Evolutionary conservation across 2,797 vertebrate genomes (phyloP).

Genomic region (Mus caroli): DNA sequence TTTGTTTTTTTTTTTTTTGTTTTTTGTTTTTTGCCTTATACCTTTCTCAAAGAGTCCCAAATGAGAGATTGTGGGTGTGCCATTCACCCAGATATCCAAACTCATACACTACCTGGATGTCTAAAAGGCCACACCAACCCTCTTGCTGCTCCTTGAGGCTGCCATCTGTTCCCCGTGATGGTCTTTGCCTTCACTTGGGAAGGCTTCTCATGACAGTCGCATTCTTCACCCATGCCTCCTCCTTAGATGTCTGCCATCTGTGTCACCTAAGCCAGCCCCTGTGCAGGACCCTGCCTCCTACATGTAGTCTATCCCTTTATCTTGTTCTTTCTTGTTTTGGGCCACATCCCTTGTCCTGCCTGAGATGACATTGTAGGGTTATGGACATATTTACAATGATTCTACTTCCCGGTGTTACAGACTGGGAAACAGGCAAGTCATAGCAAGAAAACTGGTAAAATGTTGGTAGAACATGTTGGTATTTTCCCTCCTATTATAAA

Average conservation of each 20-base stretch:
- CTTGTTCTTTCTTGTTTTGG: neutral
- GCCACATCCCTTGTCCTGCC: neutral
- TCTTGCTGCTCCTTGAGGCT: neutral
- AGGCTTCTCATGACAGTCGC: neutral
- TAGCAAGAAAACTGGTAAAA: neutral
- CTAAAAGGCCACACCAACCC: neutral
- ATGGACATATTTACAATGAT: neutral
- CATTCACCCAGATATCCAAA: neutral
- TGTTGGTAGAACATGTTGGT: accelerated
- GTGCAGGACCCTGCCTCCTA: too few relatives aligned
- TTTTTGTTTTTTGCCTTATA: neutral
- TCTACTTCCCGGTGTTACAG: neutral
- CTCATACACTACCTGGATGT: neutral
- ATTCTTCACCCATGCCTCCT: neutral
- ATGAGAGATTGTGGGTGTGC: neutral
- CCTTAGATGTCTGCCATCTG: neutral
- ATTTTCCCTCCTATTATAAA: neutral
- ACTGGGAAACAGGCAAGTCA: neutral
- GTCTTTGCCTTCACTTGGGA: neutral
- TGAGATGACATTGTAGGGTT: neutral
- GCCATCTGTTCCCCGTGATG: neutral
- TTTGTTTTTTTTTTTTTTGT: conserved; percentile 22
- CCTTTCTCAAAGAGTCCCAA: neutral
- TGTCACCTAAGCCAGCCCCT: neutral
- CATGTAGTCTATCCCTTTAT: neutral